These are phyloP conservation scores for Macaria liturata DNA, from an alignment of 2,888 invertebrate genomes.

Conservation along the genomic window DNA sequence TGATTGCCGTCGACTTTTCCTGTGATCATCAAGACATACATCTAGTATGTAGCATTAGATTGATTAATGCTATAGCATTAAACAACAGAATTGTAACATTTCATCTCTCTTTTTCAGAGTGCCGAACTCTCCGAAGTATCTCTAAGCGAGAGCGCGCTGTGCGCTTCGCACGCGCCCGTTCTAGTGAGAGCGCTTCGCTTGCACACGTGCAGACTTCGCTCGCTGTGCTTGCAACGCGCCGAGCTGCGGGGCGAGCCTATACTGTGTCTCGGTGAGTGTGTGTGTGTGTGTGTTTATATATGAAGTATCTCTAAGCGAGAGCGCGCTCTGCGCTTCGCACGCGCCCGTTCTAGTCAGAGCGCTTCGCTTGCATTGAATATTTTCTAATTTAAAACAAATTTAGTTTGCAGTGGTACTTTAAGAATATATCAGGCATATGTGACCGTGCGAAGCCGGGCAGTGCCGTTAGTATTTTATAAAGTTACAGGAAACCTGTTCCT, in stretches of 20 bases:
- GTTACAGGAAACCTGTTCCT: no score
- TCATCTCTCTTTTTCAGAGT: slow-evolving; percentile 73
- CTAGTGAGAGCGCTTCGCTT: slow-evolving; percentile 88
- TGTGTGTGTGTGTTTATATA: no score
- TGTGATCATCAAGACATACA: no score
- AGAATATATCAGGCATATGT: no score
- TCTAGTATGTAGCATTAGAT: no score
- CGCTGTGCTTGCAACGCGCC: slow-evolving; percentile 91
- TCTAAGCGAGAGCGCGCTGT: slow-evolving; percentile 83
- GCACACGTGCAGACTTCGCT: slow-evolving; percentile 86
- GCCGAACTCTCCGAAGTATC: slow-evolving; percentile 87
- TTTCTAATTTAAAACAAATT: no score
- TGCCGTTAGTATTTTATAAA: no score
- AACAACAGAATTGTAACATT: no score
- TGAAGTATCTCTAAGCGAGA: slow-evolving; percentile 85
- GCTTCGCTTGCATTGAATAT: slow-evolving; percentile 75
- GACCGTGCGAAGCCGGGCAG: no score
- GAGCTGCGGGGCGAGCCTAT: slow-evolving; percentile 89
- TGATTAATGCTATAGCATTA: no score
- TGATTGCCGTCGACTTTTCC: no score
- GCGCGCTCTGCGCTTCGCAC: slow-evolving; percentile 86
- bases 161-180: slow-evolving; percentile 87
- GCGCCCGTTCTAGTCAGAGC: slow-evolving; percentile 89
- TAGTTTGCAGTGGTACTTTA: no score
- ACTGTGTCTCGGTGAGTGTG: slow-evolving; percentile 86